These are phyloP conservation scores for Nerophis lumbriciformis DNA, from an alignment of 2,113 vertebrate species.

Conservation along the genomic window DNA sequence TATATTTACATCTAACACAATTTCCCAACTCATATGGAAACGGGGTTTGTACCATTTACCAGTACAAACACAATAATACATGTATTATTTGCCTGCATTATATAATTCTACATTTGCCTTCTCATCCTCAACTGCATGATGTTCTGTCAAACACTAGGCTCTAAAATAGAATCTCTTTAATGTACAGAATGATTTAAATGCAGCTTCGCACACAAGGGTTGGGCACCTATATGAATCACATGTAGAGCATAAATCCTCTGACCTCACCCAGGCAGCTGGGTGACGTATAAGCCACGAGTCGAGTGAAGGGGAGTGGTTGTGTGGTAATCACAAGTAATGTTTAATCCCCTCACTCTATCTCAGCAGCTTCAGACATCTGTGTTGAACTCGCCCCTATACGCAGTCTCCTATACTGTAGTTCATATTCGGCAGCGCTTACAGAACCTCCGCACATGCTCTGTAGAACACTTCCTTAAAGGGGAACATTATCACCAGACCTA, in stretches of 20 bases:
- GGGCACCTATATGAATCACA: constrained; percentile 14
- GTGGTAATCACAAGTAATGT: constrained; percentile 34
- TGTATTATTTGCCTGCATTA: background rate
- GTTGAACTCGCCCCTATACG: background rate
- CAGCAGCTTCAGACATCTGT: constrained; percentile 5
- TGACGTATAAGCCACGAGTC: constrained; percentile 36
- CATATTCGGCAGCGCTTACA: no score
- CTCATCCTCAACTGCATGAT: constrained; percentile 13
- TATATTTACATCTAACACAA: no score
- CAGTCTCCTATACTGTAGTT: background rate
- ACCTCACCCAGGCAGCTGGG: constrained; percentile 30
- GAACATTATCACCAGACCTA: no score
- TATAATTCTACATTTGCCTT: background rate
- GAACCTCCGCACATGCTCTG: no score
- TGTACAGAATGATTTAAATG: background rate
- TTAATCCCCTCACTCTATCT: constrained; percentile 42
- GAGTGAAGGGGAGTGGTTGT: constrained; percentile 31
- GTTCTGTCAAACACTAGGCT: constrained; percentile 13
- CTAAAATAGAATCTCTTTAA: constrained; percentile 13
- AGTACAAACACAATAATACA: no score
- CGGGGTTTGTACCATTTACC: no score
- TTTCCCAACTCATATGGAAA: no score
- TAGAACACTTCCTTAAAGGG: no score
- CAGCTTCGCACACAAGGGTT: background rate
- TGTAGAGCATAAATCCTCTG: constrained; percentile 18